Conservation (phyloP, 2,888 invertebrate species). For the Drosophila subquinaria region DNA sequence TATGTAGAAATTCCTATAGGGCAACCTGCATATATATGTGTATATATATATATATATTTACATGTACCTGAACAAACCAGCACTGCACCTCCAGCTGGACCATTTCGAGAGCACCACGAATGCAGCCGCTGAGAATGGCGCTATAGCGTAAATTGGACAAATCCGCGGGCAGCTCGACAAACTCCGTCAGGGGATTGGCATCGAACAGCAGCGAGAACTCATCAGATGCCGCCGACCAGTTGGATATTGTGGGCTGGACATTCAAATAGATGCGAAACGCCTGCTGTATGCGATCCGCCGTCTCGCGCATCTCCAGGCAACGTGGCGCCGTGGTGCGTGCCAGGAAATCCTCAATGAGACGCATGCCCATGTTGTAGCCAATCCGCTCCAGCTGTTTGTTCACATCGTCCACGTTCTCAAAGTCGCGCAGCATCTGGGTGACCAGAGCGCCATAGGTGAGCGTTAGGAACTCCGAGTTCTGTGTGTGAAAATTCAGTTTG, state of each 20-base stretch:
- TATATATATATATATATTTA: neutral
- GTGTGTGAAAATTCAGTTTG: conserved; percentile 62
- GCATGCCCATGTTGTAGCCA: conserved; percentile 99
- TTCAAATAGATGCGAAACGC: conserved; percentile 93
- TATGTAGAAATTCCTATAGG: neutral
- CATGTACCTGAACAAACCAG: conserved; percentile 92
- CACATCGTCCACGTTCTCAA: conserved; percentile 98
- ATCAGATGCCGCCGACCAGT: conserved; percentile 97
- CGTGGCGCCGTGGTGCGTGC: conserved; percentile 95
- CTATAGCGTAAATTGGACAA: conserved; percentile 95
- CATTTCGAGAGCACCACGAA: conserved; percentile 99
- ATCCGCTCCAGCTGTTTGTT: conserved; percentile 97
- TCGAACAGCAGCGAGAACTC: conserved; percentile 99
- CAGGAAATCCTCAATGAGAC: conserved; percentile 98
- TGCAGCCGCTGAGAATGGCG: conserved; percentile 95
- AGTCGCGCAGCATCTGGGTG: conserved; percentile 98
- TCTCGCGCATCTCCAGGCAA: conserved; percentile 98
- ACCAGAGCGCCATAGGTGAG: conserved; percentile 99
- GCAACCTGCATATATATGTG: neutral
- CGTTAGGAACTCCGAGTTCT: conserved; percentile 98
- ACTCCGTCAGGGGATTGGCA: conserved; percentile 97
- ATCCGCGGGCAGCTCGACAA: conserved; percentile 97
- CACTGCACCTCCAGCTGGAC: conserved; percentile 98
- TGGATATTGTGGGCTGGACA: conserved; percentile 96
- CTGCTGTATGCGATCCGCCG: conserved; percentile 97